Percentiles rank a stretch among this genome's conserved stretches.
Conservation (phyloP, 2,797 vertebrate species). For the Adrianichthys oophorus region DNA sequence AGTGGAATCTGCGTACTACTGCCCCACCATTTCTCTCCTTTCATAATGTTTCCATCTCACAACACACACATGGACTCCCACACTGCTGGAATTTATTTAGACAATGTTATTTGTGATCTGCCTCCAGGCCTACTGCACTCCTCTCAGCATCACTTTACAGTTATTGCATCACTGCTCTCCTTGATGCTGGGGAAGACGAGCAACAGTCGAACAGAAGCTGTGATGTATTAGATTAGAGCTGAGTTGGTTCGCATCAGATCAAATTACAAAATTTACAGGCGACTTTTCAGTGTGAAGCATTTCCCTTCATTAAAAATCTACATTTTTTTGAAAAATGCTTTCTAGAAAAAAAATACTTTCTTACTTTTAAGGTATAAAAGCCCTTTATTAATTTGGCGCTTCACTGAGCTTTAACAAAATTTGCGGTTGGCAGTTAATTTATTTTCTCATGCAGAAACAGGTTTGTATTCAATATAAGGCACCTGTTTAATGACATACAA, state of each 20-base stretch:
- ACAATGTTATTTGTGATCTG: constrained; percentile 64
- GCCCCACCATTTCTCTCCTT: constrained; percentile 30
- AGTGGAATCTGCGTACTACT: constrained; percentile 39
- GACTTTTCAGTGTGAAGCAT: background rate
- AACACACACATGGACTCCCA: constrained; percentile 47
- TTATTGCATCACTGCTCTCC: constrained; percentile 49
- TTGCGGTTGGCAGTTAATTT: no score
- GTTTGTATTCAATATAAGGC: no score
- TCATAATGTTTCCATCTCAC: constrained; percentile 28
- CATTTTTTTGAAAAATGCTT: background rate
- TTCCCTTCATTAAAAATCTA: background rate
- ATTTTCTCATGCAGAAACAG: no score
- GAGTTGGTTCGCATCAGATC: constrained; percentile 1
- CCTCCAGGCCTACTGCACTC: constrained; percentile 51
- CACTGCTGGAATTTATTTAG: constrained; percentile 69
- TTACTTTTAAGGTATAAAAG: no score
- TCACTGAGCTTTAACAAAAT: no score
- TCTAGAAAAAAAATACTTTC: background rate
- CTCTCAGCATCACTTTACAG: constrained; percentile 57
- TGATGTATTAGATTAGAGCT: constrained; percentile 18
- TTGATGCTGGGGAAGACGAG: constrained; percentile 36
- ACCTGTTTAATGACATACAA: no score
- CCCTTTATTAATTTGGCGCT: no score
- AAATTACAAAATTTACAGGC: background rate
- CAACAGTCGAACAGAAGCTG: constrained; percentile 32